phyloP scores from a whole-genome alignment of 2,797 vertebrate species.

The Sparidentex hasta region DNA sequence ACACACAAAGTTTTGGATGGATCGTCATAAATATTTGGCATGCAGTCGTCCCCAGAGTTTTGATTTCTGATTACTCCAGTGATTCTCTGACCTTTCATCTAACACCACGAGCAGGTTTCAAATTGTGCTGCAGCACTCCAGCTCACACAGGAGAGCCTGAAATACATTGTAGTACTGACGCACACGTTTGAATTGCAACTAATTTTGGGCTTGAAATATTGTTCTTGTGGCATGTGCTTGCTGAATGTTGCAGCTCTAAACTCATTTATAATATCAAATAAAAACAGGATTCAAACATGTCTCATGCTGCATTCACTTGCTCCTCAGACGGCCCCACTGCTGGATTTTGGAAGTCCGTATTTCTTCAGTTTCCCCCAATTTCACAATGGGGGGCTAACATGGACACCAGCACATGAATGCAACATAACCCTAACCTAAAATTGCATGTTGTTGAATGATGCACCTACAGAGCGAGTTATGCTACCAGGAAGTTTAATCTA shows the following conservation, averaged over 20 bases:
- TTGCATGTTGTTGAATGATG: background rate
- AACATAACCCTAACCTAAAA: background rate
- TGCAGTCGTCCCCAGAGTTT: conserved; percentile 11
- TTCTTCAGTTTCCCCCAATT: fast-evolving
- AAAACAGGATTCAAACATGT: background rate
- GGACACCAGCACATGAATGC: too few species aligned
- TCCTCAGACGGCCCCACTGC: too few species aligned
- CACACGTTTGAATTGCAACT: background rate
- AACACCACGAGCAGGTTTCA: conserved; percentile 53
- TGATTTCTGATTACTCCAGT: conserved; percentile 34
- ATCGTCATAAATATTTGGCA: conserved; percentile 11
- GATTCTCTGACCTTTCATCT: conserved; percentile 65
- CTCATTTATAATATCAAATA: background rate
- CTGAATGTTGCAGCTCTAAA: background rate
- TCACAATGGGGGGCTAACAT: too few species aligned
- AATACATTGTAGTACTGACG: background rate
- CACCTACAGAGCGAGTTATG: background rate
- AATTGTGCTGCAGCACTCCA: conserved; percentile 30
- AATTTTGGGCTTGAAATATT: background rate
- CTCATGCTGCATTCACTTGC: background rate
- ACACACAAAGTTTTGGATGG: background rate
- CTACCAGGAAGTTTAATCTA: background rate
- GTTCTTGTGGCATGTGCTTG: background rate
- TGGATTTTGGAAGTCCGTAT: too few species aligned
- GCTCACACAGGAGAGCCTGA: background rate